Conservation (phyloP, 2,888 invertebrate species). For the Cecidostiba fungosa region DNA sequence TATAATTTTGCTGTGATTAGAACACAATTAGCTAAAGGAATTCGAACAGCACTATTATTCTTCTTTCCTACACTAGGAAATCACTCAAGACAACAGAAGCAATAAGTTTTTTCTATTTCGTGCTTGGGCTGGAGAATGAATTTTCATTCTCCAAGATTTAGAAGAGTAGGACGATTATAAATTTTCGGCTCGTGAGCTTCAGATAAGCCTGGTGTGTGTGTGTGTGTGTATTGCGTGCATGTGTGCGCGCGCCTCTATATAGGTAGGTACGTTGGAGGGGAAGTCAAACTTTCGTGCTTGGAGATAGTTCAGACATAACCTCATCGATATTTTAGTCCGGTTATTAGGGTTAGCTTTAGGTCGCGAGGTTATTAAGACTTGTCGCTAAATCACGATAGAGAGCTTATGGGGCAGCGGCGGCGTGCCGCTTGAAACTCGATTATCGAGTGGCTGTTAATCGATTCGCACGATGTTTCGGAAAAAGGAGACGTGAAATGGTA, state of each 20-base stretch:
- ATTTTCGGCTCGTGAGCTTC: conserved; percentile 21
- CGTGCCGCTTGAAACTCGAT: conserved; percentile 50
- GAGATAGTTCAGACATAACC: conserved; percentile 60
- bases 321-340: conserved; percentile 58
- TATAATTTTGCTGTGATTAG: too few species aligned
- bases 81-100: too few species aligned
- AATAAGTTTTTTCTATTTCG: too few species aligned
- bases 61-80: too few species aligned
- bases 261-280: neutral
- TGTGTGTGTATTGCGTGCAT: neutral
- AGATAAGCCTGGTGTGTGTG: neutral
- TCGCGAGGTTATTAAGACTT: conserved; percentile 42
- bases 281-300: conserved; percentile 44
- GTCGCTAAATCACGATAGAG: conserved; percentile 51
- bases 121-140: neutral
- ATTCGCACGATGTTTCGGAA: neutral
- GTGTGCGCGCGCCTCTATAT: neutral
- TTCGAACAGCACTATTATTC: too few species aligned
- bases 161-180: conserved; percentile 15
- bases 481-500: neutral
- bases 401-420: neutral
- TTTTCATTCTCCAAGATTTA: neutral
- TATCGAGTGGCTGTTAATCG: conserved; percentile 19
- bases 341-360: conserved; percentile 54
- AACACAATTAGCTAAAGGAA: too few species aligned